phyloP scores from a whole-genome alignment of 1,140 invertebrate species.

The Eriocheir sinensis region DNA sequence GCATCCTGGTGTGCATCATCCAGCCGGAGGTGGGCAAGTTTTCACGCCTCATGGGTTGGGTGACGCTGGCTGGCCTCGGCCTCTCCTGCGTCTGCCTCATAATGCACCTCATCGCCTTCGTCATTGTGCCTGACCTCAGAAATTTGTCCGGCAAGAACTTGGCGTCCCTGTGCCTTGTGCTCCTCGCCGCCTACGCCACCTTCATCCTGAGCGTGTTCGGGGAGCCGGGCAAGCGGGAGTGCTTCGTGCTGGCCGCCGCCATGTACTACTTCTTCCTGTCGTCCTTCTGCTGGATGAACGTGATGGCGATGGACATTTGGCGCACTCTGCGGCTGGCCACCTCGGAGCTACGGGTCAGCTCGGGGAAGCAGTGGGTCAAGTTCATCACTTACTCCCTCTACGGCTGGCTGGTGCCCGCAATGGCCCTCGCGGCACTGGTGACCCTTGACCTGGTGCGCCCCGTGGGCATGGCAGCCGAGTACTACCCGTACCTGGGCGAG shows the following conservation, averaged over 20 bases:
- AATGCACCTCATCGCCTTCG: constrained; percentile 83
- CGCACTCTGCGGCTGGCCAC: constrained; percentile 84
- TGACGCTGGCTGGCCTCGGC: constrained; percentile 82
- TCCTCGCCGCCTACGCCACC: constrained; percentile 82
- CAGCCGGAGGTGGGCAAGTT: constrained; percentile 81
- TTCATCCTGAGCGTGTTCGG: constrained; percentile 83
- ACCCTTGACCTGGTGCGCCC: constrained; percentile 83
- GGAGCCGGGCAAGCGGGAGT: constrained; percentile 79
- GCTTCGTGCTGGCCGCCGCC: constrained; percentile 86
- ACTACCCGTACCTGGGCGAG: constrained; percentile 83
- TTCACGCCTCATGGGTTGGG: constrained; percentile 82
- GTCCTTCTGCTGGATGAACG: constrained; percentile 98
- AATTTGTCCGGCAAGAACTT: constrained; percentile 84
- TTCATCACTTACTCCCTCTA: constrained; percentile 84
- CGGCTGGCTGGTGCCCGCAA: constrained; percentile 83
- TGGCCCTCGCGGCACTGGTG: constrained; percentile 83
- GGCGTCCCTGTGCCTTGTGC: constrained; percentile 82
- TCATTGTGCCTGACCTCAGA: constrained; percentile 82
- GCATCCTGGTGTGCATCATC: constrained; percentile 80
- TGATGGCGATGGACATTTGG: constrained; percentile 96
- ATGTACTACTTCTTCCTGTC: constrained; percentile 97
- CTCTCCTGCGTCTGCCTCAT: constrained; percentile 83
- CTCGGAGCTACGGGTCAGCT: constrained; percentile 82
- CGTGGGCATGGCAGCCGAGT: constrained; percentile 80
- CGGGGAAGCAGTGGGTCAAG: constrained; percentile 81